Percentiles rank a stretch among this genome's conserved stretches.
Conservation (phyloP, 1,140 invertebrate genomes). For the Amyelois transitella region DNA sequence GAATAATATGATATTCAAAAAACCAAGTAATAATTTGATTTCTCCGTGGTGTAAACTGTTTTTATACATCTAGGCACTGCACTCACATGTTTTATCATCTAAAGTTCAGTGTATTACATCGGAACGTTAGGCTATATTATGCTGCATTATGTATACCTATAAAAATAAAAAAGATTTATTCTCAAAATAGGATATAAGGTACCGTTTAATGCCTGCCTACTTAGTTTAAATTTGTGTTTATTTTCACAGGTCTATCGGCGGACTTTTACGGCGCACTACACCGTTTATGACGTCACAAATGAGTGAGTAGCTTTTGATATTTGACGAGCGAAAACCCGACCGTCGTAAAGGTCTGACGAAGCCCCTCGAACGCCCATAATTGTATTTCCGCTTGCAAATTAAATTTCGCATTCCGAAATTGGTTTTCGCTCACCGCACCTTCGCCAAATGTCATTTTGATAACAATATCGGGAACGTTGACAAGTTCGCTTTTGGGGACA, state of each 20-base stretch:
- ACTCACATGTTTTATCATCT: too few species aligned
- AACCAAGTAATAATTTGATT: conserved; percentile 30
- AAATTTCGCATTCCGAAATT: conserved; percentile 27
- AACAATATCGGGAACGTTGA: neutral
- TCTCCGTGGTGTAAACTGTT: too few species aligned
- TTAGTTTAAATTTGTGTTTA: neutral
- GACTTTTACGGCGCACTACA: conserved; percentile 87
- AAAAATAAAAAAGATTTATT: too few species aligned
- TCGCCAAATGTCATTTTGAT: conserved; percentile 3
- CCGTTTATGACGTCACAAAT: conserved; percentile 89
- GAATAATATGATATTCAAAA: neutral
- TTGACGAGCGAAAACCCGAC: conserved; percentile 13
- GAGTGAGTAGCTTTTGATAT: conserved; percentile 78
- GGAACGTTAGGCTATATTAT: too few species aligned
- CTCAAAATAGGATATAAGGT: too few species aligned
- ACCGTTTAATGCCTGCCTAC: neutral
- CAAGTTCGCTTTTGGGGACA: neutral
- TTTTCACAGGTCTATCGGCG: conserved; percentile 83
- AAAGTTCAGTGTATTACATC: too few species aligned
- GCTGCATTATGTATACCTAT: too few species aligned
- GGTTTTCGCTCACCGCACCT: conserved; percentile 24
- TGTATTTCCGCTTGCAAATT: conserved; percentile 28
- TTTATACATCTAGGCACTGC: too few species aligned
- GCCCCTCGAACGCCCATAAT: conserved; percentile 13
- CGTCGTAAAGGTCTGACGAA: conserved; percentile 14